Conservation (phyloP, 2,888 invertebrate genomes). For the Melangyna quadrimaculata region DNA sequence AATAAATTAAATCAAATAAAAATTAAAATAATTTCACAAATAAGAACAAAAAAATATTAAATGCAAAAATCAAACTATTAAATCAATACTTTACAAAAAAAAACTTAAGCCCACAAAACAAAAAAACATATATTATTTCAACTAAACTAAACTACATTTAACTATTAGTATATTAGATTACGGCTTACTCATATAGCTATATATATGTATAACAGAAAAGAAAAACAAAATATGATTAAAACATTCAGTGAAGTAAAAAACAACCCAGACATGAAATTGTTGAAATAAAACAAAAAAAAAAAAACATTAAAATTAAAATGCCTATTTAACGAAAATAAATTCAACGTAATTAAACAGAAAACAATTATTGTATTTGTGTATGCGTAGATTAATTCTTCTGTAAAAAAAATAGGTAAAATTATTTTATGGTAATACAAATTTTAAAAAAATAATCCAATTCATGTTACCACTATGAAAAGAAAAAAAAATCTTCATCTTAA, state of each 20-base stretch:
- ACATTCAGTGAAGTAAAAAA: conserved; percentile 49
- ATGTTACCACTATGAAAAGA: conserved; percentile 49
- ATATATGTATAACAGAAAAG: conserved; percentile 41
- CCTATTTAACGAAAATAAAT: conserved; percentile 34
- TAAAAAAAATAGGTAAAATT: conserved; percentile 30
- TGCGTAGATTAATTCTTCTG: conserved; percentile 37
- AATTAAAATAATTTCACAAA: conserved; percentile 29
- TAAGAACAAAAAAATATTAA: conserved; percentile 10
- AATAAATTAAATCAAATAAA: too few relatives aligned
- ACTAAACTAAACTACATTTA: conserved; percentile 58
- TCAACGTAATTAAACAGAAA: conserved; percentile 43
- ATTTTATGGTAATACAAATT: conserved; percentile 15
- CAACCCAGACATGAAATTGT: conserved; percentile 21
- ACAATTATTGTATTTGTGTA: conserved; percentile 20
- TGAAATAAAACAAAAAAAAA: neutral
- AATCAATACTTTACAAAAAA: conserved; percentile 23
- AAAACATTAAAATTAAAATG: neutral
- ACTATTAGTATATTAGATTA: conserved; percentile 60
- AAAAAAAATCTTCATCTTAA: conserved; percentile 26
- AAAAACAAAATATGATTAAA: conserved; percentile 51
- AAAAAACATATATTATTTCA: conserved; percentile 42
- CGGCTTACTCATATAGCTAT: conserved; percentile 56
- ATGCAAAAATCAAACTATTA: conserved; percentile 56
- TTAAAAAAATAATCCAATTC: conserved; percentile 43
- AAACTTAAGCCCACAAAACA: conserved; percentile 44